Percentiles rank a stretch among this genome's conserved stretches.
Evolutionary conservation across 1,140 invertebrate species (phyloP).

Genomic region (Cyphomyrmex costatus): DNA sequence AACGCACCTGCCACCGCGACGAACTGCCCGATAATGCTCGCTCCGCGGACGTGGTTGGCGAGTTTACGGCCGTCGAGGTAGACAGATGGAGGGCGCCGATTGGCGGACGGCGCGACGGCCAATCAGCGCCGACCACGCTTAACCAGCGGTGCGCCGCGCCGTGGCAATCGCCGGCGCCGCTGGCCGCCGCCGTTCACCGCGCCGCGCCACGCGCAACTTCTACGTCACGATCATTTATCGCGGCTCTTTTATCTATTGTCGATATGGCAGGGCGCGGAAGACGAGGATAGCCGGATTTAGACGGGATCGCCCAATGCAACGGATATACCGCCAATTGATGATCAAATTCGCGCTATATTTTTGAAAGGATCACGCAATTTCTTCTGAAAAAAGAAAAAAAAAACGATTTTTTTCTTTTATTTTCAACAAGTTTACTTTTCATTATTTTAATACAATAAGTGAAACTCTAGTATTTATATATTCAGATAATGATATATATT

Average conservation of each 20-base stretch:
- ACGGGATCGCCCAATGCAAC: not conserved
- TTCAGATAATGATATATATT: too few species aligned
- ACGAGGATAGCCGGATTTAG: not conserved
- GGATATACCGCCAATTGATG: not conserved
- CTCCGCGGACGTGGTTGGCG: constrained; percentile 76
- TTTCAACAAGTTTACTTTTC: not conserved
- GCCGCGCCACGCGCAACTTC: constrained; percentile 50
- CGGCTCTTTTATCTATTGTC: constrained; percentile 66
- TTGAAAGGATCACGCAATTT: not conserved
- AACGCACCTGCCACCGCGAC: constrained; percentile 73
- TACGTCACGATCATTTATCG: constrained; percentile 9
- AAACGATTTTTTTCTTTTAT: not conserved
- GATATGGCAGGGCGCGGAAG: constrained; percentile 44
- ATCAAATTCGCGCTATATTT: not conserved
- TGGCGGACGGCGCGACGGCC: constrained; percentile 83
- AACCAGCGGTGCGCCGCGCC: constrained; percentile 69
- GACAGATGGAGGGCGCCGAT: constrained; percentile 88
- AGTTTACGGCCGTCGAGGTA: constrained; percentile 82
- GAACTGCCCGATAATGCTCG: constrained; percentile 78
- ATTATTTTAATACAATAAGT: too few species aligned
- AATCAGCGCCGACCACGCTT: constrained; percentile 87
- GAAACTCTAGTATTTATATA: too few species aligned
- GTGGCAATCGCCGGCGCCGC: constrained; percentile 33
- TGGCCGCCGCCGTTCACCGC: not conserved
- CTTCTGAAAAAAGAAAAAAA: not conserved